Evolutionary conservation across 2,113 vertebrate species (phyloP), one percentile per base, ranked within the genome.

Genomic region (Monopterus albus): DNA sequence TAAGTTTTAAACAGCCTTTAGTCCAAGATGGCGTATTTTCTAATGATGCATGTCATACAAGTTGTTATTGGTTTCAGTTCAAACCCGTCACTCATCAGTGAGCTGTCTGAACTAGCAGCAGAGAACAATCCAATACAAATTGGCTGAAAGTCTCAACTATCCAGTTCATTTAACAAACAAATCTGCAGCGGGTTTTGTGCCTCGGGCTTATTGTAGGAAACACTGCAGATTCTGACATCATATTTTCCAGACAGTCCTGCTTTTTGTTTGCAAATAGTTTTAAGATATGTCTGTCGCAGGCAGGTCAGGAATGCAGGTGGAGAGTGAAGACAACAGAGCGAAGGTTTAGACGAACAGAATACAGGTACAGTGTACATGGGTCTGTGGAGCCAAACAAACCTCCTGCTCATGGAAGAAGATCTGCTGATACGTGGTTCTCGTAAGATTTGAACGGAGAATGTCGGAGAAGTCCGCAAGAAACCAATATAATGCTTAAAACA

Each of bases 131-230:
- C 68, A 46, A 12, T 33, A 45, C 55, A 79, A 80, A 75, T 65
- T 45, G 72, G 25, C 52, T 69, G 55, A 76, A 64, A 56, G 52
- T 57, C 65, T 74, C 57, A 78, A 83, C 81, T 78, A 18, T 72
- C 21, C 77, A 65, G 65, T 71, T 64, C 81, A 73, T 74, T 88
- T 77, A 77, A 77, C 78, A 81, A 83, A 87, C 72, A 86, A 79
- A 81, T 62, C 76, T 35, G 0, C 0, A 12, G 20, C 35, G 63
- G 64, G 62, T 38, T 72, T 10, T 45, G 51, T 2, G 69, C 79
- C 70, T 35, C 25, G 0, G 72, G 79, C 57, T 28, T 15, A 26
- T 2, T 33, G 29, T 42, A 17, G 61, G 55, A 57, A 72, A 46
- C 5, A 5, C 29, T 43, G 35, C 17, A 2, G 33, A 66, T 28